Evolutionary conservation across 2,113 vertebrate species (phyloP).

Genomic region (Oryctolagus cuniculus): DNA sequence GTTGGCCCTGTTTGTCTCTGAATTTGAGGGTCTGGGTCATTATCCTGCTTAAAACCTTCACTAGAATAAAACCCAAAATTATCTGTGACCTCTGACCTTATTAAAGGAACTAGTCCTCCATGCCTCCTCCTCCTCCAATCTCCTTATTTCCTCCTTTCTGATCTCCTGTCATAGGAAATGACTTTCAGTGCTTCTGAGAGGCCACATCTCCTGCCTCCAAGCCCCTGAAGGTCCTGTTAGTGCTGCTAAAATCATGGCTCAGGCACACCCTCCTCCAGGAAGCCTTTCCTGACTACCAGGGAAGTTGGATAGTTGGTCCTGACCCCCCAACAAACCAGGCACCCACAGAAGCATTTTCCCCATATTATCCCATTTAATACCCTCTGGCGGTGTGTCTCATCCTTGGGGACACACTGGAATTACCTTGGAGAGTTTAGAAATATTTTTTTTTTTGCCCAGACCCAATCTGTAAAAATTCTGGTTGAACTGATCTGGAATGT

Average conservation of each 20-base stretch:
- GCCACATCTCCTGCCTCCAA: not conserved
- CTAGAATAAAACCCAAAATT: not conserved
- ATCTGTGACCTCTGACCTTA: not conserved
- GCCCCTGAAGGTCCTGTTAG: not conserved
- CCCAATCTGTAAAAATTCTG: constrained; percentile 25
- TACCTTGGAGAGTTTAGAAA: not conserved
- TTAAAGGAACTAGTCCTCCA: not conserved
- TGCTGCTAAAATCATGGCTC: not conserved
- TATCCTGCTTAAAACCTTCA: not conserved
- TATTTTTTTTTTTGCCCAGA: constrained; percentile 7
- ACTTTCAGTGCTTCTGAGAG: not conserved
- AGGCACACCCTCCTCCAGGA: constrained; percentile 22
- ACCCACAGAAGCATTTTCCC: not conserved
- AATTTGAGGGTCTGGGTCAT: not conserved
- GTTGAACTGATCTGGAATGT: constrained; percentile 56
- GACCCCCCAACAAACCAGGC: too few relatives aligned
- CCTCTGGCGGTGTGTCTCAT: not conserved
- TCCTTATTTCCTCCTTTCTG: not conserved
- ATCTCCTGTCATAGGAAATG: not conserved
- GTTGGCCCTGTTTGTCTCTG: not conserved
- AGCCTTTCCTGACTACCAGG: not conserved
- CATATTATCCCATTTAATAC: not conserved
- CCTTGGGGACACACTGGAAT: not conserved
- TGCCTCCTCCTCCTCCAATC: not conserved
- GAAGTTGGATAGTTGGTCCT: not conserved